phyloP scores from a whole-genome alignment of 1,140 invertebrate species.

The Halictus rubicundus region DNA sequence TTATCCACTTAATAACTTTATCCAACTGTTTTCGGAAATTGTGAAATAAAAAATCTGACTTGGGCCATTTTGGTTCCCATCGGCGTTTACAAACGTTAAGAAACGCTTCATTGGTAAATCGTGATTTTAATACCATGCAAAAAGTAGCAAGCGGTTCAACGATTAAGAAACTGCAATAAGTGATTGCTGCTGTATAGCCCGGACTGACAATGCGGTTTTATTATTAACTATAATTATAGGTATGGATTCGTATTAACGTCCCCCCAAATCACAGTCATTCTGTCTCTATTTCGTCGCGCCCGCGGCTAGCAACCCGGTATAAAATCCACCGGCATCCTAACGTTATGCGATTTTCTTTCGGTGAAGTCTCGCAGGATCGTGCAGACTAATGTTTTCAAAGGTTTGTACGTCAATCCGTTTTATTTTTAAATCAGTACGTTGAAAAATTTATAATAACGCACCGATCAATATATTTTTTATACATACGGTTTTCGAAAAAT shows the following conservation, averaged over 20 bases:
- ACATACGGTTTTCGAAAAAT: too few species aligned
- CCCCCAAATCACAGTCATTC: constrained; percentile 73
- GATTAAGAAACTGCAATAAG: constrained; percentile 45
- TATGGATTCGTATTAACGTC: constrained; percentile 72
- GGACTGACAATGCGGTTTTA: constrained; percentile 77
- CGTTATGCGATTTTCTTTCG: constrained; percentile 70
- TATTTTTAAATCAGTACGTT: too few species aligned
- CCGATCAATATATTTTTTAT: too few species aligned
- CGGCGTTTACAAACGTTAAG: too few species aligned
- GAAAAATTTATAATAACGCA: too few species aligned
- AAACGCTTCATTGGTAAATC: background rate
- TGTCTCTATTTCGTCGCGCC: constrained; percentile 68
- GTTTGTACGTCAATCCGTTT: constrained; percentile 49
- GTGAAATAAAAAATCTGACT: too few species aligned
- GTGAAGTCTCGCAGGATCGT: constrained; percentile 55
- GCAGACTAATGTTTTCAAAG: constrained; percentile 73
- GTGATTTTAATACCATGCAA: background rate
- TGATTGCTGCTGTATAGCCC: constrained; percentile 59
- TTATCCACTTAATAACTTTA: too few species aligned
- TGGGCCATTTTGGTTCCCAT: too few species aligned
- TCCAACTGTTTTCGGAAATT: too few species aligned
- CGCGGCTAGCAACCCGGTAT: constrained; percentile 67
- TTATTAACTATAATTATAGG: constrained; percentile 78
- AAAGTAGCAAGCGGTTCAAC: constrained; percentile 10
- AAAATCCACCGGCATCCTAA: constrained; percentile 66